These are phyloP conservation scores for Cisticola juncidis DNA, from an alignment of 2,113 vertebrate genomes.

Conservation along the genomic window DNA sequence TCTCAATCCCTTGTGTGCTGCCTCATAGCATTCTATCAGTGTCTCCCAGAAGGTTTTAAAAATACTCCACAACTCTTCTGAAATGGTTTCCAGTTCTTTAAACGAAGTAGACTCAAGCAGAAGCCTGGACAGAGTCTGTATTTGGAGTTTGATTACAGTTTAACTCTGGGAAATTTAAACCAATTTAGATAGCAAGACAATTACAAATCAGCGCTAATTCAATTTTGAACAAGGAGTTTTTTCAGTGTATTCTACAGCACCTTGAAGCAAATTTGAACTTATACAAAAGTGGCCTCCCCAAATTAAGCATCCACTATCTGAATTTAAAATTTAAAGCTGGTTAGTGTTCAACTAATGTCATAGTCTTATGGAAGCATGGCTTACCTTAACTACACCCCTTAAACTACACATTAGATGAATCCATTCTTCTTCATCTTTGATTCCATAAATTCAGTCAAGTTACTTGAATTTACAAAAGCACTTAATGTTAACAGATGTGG, in stretches of 20 bases:
- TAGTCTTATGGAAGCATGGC: neutral
- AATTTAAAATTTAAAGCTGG: neutral
- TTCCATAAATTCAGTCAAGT: neutral
- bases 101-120: neutral
- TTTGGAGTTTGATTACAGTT: neutral
- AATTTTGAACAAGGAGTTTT: neutral
- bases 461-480: neutral
- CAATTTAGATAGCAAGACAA: neutral
- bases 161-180: neutral
- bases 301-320: neutral
- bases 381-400: neutral
- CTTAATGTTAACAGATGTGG: neutral
- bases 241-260: neutral
- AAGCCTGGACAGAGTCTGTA: neutral
- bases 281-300: neutral
- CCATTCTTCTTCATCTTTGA: neutral
- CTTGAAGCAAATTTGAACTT: neutral
- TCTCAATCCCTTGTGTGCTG: neutral
- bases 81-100: neutral
- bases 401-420: neutral
- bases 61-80: neutral
- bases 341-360: neutral
- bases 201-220: neutral
- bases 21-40: neutral
- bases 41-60: neutral